Evolutionary conservation across 2,888 invertebrate species (phyloP), one percentile per base, ranked within the genome.

Genomic region (Philereme vetulata): DNA sequence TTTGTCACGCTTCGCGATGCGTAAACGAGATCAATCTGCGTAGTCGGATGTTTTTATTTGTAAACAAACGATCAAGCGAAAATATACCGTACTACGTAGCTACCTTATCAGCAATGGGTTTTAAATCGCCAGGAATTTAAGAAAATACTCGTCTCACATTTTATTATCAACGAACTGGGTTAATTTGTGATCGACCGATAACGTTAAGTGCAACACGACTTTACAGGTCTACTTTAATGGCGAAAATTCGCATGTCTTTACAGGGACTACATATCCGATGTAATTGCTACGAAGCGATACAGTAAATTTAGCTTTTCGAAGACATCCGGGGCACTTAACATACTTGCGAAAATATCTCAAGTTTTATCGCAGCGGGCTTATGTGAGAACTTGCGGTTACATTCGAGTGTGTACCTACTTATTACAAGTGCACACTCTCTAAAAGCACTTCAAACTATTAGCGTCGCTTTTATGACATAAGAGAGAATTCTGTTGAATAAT

Each of bases 391-490:
- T 68, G 66, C 56, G 64, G 43, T 53, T 47, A 62, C 35, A 54
- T 56, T 55, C 56, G 56, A 62, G 64, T 53, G 68, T 4, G 21
- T 21, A 21, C 21, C 21, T 21, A 21, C 21, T 21, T 58, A 58
- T 63, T 71, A 66, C 74, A 74, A 73, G 71, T 67, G 50, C 65
- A 66, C 64, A 75, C 81, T 83, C 85, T 85, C 82, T 80, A 85
- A 81, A 81, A 79, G 68, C 81, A 84, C 82, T 84, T 67, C 62
- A 75, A 75, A 75, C 72, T 80, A 78, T 83, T 82, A 80, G 75
- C 79, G 78, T 75, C 76, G 68, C 50, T 74, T 75, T 75, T 70
- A 72, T 87, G 82, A 86, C 80, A 82, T 86, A 88, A 87, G 77
- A 74, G 59, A 74, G 59, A 70, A 71, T 70, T 63, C 64, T 73